phyloP scores from a whole-genome alignment of 2,888 invertebrate genomes.

The Cephus spinipes region DNA sequence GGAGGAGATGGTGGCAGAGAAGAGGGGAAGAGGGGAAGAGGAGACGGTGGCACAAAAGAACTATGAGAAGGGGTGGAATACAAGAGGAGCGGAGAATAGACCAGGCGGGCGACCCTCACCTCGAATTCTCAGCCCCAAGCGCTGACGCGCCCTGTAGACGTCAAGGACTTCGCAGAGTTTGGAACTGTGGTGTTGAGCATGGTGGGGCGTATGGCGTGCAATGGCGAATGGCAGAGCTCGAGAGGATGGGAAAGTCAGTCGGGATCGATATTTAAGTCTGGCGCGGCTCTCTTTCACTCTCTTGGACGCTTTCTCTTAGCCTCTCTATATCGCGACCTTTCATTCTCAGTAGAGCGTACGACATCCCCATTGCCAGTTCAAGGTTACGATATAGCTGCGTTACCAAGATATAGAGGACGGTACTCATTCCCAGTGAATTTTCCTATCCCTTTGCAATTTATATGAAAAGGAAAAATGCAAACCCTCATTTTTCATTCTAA shows the following conservation, averaged over 20 bases:
- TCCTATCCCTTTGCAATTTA: neutral
- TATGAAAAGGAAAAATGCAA: neutral
- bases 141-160: conserved; percentile 20
- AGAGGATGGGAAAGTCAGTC: conserved; percentile 23
- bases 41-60: neutral
- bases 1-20: neutral
- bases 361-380: neutral
- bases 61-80: neutral
- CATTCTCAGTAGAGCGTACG: neutral
- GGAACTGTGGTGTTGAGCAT: conserved; percentile 25
- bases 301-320: neutral
- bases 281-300: neutral
- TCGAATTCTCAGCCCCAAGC: neutral
- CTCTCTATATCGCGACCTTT: neutral
- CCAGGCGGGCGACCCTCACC: conserved; percentile 2
- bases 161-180: conserved; percentile 37
- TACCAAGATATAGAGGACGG: neutral
- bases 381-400: neutral
- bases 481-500: neutral
- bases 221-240: conserved; percentile 27
- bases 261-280: conserved; percentile 3
- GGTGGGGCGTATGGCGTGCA: neutral
- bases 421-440: neutral
- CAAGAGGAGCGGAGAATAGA: neutral
- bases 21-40: neutral